These are phyloP conservation scores for Pelobates fuscus DNA, from an alignment of 2,113 vertebrate genomes.

Conservation along the genomic window DNA sequence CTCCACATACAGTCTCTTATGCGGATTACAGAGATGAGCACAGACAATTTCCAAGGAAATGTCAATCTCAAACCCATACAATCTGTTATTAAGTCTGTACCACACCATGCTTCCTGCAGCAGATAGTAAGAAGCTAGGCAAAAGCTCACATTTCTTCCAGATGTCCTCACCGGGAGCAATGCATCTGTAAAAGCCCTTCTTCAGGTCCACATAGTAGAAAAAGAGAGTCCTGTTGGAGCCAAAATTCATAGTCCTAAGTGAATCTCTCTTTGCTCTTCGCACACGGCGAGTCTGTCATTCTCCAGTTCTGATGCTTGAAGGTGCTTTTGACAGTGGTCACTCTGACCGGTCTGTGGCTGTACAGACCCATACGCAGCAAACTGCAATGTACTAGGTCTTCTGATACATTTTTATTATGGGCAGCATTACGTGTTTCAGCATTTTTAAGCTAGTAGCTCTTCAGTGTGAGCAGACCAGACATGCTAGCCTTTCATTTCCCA, in stretches of 20 bases:
- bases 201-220: constrained; percentile 82
- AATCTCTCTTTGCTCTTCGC: background rate
- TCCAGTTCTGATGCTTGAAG: too few relatives aligned
- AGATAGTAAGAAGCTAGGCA: constrained; percentile 85
- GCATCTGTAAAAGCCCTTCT: constrained; percentile 89
- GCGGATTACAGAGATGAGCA: constrained; percentile 87
- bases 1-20: constrained; percentile 97
- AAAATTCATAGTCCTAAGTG: constrained; percentile 32
- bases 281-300: constrained; percentile 23
- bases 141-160: constrained; percentile 97
- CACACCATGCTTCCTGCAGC: constrained; percentile 68
- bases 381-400: too few relatives aligned
- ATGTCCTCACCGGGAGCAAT: constrained; percentile 93
- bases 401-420: too few relatives aligned
- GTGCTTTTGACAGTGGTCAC: too few relatives aligned
- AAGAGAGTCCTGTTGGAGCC: constrained; percentile 77
- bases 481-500: too few relatives aligned
- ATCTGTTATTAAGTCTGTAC: constrained; percentile 65
- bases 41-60: constrained; percentile 70
- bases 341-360: too few relatives aligned
- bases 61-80: constrained; percentile 32
- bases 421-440: too few relatives aligned
- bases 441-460: too few relatives aligned
- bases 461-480: too few relatives aligned
- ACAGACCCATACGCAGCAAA: too few relatives aligned